These are phyloP conservation scores for Plutomurus gul DNA, from an alignment of 1,140 invertebrate genomes.

Conservation along the genomic window DNA sequence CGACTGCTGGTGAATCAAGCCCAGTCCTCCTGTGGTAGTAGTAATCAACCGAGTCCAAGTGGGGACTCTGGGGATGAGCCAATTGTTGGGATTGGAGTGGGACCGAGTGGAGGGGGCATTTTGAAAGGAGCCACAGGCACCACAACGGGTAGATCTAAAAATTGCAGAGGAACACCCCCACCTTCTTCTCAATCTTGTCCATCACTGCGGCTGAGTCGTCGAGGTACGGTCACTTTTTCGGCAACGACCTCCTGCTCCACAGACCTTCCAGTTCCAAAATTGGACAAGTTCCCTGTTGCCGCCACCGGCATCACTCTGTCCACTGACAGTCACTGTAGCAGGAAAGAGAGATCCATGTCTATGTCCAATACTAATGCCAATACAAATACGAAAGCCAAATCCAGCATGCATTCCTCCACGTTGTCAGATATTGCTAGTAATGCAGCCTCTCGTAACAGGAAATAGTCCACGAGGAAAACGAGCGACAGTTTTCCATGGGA, in stretches of 20 bases:
- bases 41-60: conserved; percentile 16
- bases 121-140: conserved; percentile 2
- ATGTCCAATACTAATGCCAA: conserved; percentile 15
- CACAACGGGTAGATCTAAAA: not conserved
- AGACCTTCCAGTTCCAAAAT: not conserved
- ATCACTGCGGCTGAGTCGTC: conserved; percentile 25
- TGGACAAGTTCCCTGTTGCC: not conserved
- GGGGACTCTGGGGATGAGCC: not conserved
- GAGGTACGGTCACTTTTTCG: not conserved
- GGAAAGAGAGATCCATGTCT: not conserved
- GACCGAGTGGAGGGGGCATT: not conserved
- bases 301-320: not conserved
- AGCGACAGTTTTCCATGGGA: not conserved
- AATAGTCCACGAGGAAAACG: not conserved
- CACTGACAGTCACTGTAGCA: not conserved
- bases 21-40: conserved; percentile 6
- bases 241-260: not conserved
- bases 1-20: conserved; percentile 37
- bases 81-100: not conserved
- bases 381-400: not conserved
- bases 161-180: conserved; percentile 1
- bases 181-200: conserved; percentile 36
- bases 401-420: not conserved
- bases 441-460: not conserved
- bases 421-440: conserved; percentile 1